phyloP scores from a whole-genome alignment of 2,888 invertebrate genomes.

The Macroteleia sp. region DNA sequence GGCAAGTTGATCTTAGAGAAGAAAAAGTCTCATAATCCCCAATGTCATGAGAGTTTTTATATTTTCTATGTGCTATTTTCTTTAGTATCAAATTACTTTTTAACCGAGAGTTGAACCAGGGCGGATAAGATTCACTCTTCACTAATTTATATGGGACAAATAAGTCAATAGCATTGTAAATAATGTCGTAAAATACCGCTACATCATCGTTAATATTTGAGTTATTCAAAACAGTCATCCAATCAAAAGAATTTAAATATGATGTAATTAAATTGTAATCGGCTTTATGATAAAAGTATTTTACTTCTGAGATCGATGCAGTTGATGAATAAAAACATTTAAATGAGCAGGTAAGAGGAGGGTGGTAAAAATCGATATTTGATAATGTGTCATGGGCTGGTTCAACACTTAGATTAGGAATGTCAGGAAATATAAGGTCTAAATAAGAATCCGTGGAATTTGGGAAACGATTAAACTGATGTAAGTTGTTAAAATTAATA shows the following conservation, averaged over 20 bases:
- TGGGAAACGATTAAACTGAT: neutral
- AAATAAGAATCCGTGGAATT: neutral
- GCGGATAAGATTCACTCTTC: neutral
- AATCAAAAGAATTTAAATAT: neutral
- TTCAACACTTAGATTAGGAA: neutral
- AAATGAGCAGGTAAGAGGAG: neutral
- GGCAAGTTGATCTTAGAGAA: neutral
- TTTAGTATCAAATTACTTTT: neutral
- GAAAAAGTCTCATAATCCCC: neutral
- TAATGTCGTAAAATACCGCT: neutral
- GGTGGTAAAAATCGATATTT: neutral
- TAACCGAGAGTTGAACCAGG: neutral
- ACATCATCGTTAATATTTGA: neutral
- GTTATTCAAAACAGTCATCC: neutral
- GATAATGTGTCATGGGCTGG: neutral
- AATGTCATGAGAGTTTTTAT: neutral
- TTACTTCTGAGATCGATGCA: too few relatives aligned
- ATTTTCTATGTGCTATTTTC: neutral
- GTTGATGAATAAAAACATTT: neutral
- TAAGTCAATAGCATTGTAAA: neutral
- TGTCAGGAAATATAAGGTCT: neutral
- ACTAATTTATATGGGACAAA: neutral
- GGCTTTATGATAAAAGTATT: too few relatives aligned
- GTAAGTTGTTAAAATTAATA: too few relatives aligned
- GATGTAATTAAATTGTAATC: too few relatives aligned